Percentiles rank a stretch among this genome's conserved stretches.
Evolutionary conservation across 2,888 invertebrate species (phyloP).

Genomic region (Apoda limacodes): DNA sequence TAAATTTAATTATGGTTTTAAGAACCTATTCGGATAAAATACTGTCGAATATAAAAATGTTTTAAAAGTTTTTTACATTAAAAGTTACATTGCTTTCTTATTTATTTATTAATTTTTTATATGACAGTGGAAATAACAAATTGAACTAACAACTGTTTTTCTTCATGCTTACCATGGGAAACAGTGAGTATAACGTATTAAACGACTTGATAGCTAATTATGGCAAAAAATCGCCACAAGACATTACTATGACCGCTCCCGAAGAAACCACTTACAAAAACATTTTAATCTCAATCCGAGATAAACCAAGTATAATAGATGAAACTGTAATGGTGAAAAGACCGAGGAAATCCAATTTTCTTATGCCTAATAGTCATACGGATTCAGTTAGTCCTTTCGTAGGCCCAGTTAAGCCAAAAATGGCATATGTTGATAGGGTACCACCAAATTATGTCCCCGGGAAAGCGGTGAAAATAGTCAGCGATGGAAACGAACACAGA

Average conservation of each 20-base stretch:
- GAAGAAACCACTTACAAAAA: conserved; percentile 56
- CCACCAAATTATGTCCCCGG: conserved; percentile 70
- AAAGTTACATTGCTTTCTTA: no score
- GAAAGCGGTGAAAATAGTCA: conserved; percentile 80
- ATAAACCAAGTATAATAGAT: conserved; percentile 45
- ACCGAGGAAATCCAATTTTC: conserved; percentile 41
- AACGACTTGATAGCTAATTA: conserved; percentile 39
- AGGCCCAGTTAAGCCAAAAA: conserved; percentile 43
- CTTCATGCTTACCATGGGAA: conserved; percentile 32
- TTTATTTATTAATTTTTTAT: no score
- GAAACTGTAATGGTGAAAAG: conserved; percentile 50
- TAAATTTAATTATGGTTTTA: no score
- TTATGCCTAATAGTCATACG: conserved; percentile 41
- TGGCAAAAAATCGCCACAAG: conserved; percentile 55
- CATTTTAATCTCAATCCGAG: conserved; percentile 52
- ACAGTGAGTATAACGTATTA: conserved; percentile 62
- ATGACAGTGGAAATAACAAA: no score
- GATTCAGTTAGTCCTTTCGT: conserved; percentile 43
- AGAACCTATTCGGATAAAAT: no score
- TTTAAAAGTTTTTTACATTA: neutral
- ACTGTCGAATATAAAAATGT: no score
- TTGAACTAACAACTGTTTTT: conserved; percentile 16
- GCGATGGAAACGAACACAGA: conserved; percentile 54
- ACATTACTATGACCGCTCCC: conserved; percentile 60
- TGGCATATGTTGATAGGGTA: conserved; percentile 53